Percentiles rank a stretch among this genome's conserved stretches.
phyloP scores from a whole-genome alignment of 2,797 vertebrate genomes.

The Cephalopachus bancanus region DNA sequence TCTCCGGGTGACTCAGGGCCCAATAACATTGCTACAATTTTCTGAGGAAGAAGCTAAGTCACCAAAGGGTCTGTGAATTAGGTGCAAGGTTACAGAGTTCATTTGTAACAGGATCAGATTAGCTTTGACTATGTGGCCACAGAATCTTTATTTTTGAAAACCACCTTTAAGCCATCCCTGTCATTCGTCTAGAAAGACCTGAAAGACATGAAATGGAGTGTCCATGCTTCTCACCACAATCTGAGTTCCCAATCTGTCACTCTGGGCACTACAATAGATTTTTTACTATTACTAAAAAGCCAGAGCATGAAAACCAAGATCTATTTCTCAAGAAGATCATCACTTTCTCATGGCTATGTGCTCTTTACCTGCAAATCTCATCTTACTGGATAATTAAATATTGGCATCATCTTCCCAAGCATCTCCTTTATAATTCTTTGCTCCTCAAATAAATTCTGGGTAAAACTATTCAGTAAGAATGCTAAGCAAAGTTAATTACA shows the following conservation, averaged over 20 bases:
- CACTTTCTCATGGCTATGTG: neutral
- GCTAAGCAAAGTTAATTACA: neutral
- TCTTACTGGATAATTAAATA: conserved; percentile 17
- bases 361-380: neutral
- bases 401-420: neutral
- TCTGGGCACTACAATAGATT: neutral
- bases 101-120: neutral
- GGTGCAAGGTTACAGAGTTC: conserved; percentile 35
- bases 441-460: neutral
- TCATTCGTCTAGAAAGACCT: neutral
- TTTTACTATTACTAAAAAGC: conserved; percentile 36
- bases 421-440: neutral
- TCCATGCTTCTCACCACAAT: neutral
- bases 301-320: conserved; percentile 11
- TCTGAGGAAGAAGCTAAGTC: conserved; percentile 55
- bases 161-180: neutral
- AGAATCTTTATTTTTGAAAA: conserved; percentile 48
- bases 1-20: neutral
- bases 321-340: neutral
- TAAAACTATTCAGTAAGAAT: conserved; percentile 28
- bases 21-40: neutral
- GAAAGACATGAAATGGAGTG: neutral
- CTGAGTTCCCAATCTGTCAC: neutral
- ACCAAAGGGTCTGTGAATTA: neutral
- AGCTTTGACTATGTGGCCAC: neutral